Percentiles rank a stretch among this genome's conserved stretches.
Evolutionary conservation across 2,113 vertebrate species (phyloP).

Genomic region (Columbina picui): DNA sequence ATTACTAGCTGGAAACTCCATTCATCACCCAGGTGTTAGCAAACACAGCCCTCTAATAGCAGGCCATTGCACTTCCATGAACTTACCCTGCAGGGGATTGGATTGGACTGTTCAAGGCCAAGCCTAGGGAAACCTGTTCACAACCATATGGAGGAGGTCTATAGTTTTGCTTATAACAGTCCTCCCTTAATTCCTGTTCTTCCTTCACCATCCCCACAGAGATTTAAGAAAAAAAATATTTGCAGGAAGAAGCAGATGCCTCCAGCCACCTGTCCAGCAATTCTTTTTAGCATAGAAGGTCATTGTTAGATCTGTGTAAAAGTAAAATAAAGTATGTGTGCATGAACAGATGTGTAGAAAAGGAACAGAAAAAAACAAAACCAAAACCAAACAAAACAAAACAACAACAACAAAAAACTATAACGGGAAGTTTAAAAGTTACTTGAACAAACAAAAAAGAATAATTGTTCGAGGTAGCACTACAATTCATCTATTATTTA

Average conservation of each 20-base stretch:
- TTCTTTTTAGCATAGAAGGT: not conserved
- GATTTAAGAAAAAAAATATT: not conserved
- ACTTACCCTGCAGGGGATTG: not conserved
- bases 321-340: not conserved
- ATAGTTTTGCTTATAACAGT: not conserved
- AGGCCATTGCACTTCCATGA: conserved; percentile 16
- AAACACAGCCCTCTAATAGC: conserved; percentile 12
- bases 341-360: not conserved
- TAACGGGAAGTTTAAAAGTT: not conserved
- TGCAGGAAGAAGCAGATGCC: conserved; percentile 9
- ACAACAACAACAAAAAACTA: too few relatives aligned
- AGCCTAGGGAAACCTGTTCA: not conserved
- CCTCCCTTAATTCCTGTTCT: conserved; percentile 10
- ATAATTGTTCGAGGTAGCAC: not conserved
- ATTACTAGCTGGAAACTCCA: conserved; percentile 53
- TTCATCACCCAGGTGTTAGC: conserved; percentile 64
- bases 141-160: not conserved
- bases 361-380: not conserved
- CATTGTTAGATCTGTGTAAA: not conserved
- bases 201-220: not conserved
- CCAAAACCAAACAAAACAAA: not conserved
- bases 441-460: not conserved
- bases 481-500: not conserved
- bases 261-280: conserved; percentile 8
- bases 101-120: conserved; percentile 14